Evolutionary conservation across 35 echinoderm and acorn worm genomes (phyloP).

Genomic region (Stichopus chloronotus): DNA sequence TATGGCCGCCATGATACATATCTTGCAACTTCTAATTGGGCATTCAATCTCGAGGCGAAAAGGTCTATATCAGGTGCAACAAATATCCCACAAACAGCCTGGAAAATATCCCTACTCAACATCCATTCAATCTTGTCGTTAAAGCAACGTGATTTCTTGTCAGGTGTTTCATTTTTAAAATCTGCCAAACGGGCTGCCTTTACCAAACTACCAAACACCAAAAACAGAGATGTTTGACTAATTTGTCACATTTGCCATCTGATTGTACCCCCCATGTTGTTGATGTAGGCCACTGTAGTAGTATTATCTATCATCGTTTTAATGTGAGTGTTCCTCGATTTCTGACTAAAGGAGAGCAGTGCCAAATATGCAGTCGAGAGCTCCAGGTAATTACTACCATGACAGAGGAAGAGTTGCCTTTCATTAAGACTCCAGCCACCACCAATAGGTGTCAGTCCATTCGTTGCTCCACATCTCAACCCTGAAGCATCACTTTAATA

Average conservation of each 20-base stretch:
- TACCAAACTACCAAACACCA: conserved; percentile 63
- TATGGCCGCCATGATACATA: conserved; percentile 43
- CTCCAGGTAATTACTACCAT: conserved; percentile 67
- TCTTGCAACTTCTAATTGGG: not conserved
- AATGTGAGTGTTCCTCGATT: conserved; percentile 60
- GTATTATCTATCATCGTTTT: conserved; percentile 70
- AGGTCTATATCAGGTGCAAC: not conserved
- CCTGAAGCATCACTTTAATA: conserved; percentile 72
- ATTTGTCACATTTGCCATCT: conserved; percentile 58
- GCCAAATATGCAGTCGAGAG: conserved; percentile 53
- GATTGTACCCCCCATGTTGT: conserved; percentile 74
- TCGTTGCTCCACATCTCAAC: conserved; percentile 69
- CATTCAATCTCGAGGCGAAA: conserved; percentile 11
- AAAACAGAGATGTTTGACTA: conserved; percentile 62
- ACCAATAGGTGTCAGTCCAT: conserved; percentile 39
- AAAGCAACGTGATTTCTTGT: conserved; percentile 4
- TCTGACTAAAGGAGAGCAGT: conserved; percentile 59
- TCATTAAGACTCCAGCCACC: conserved; percentile 69
- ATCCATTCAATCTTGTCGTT: conserved; percentile 33
- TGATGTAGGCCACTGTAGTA: conserved; percentile 76
- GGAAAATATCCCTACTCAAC: not conserved
- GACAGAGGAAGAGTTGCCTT: not conserved
- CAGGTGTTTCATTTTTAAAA: conserved; percentile 16
- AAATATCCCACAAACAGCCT: not conserved
- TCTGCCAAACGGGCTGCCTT: not conserved